Conservation (phyloP, 2,888 invertebrate genomes). For the Volucella inflata region DNA sequence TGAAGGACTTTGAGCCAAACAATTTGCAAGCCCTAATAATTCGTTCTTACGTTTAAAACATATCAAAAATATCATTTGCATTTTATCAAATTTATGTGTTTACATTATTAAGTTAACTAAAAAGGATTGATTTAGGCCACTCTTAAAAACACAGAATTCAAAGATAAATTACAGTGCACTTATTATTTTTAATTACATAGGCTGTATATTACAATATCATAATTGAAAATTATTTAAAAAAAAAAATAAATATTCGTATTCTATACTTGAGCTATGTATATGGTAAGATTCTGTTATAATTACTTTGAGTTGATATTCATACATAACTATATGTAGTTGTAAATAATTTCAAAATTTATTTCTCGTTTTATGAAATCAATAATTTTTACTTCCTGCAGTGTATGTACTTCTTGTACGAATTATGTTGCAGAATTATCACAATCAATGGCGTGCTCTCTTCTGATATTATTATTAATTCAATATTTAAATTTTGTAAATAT, state of each 20-base stretch:
- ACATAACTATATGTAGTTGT: not conserved
- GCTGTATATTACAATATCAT: no score
- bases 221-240: not conserved
- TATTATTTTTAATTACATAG: no score
- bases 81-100: no score
- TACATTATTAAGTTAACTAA: no score
- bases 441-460: slow-evolving; percentile 41
- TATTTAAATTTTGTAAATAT: slow-evolving; percentile 35
- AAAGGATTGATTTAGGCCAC: no score
- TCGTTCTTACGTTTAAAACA: no score
- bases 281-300: not conserved
- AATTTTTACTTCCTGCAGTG: slow-evolving; percentile 16
- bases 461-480: slow-evolving; percentile 35
- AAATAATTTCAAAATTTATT: not conserved
- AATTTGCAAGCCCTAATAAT: no score
- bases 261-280: not conserved
- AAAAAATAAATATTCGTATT: not conserved
- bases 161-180: no score
- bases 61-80: no score
- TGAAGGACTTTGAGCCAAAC: no score
- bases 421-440: slow-evolving; percentile 62
- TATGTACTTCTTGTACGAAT: not conserved
- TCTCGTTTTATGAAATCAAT: not conserved
- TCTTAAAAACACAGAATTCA: no score
- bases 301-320: not conserved